A percentile compares a stretch with the other conserved stretches of the same genome.
These are phyloP conservation scores for Drosophila truncata DNA, from an alignment of 1,140 invertebrate genomes.

Conservation along the genomic window DNA sequence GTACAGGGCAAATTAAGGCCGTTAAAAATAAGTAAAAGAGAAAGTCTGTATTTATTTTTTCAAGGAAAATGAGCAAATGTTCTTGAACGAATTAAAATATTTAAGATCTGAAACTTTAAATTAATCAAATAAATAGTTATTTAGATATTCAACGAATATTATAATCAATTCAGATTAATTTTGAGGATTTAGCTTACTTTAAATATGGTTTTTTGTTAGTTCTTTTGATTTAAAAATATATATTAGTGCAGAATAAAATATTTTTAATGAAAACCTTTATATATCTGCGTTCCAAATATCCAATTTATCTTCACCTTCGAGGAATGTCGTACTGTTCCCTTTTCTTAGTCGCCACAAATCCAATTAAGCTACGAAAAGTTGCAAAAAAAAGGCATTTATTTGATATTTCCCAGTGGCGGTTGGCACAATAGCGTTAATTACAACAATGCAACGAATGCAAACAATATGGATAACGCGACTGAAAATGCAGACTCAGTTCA, in stretches of 20 bases:
- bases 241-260: no score
- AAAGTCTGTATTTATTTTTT: neutral
- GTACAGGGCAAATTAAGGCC: slow-evolving; percentile 8
- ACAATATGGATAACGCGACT: slow-evolving; percentile 76
- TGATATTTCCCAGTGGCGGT: slow-evolving; percentile 46
- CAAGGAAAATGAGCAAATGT: neutral
- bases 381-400: slow-evolving; percentile 54
- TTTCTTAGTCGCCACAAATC: slow-evolving; percentile 46
- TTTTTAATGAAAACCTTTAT: no score
- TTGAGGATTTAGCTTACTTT: no score
- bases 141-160: no score
- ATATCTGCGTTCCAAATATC: neutral
- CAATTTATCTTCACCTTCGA: neutral
- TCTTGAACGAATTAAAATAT: neutral
- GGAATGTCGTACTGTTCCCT: neutral
- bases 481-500: slow-evolving; percentile 59
- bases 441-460: slow-evolving; percentile 38
- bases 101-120: neutral
- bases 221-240: no score
- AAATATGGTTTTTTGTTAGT: no score
- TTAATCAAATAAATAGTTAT: neutral
- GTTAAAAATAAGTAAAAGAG: slow-evolving; percentile 11
- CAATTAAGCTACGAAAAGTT: slow-evolving; percentile 53
- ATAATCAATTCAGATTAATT: no score
- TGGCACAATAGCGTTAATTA: slow-evolving; percentile 44